Percentiles rank a stretch among this genome's conserved stretches.
These are phyloP conservation scores for Notamacropus eugenii DNA, from an alignment of 2,797 vertebrate genomes.

Conservation along the genomic window DNA sequence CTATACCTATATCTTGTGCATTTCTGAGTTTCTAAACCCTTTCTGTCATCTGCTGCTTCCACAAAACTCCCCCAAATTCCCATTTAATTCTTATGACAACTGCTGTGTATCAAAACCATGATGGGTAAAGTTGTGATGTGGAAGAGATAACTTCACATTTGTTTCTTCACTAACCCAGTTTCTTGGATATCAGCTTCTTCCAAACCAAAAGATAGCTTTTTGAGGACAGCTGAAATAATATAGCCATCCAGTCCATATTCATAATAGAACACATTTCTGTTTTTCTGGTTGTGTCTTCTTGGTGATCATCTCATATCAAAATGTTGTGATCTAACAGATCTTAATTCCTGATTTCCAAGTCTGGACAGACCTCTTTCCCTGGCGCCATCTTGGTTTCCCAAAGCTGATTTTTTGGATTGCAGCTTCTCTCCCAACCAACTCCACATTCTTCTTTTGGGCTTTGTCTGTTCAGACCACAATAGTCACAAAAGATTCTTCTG, in stretches of 20 bases:
- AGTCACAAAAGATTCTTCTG: not conserved
- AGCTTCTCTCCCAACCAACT: not conserved
- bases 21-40: not conserved
- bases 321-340: not conserved
- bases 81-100: not conserved
- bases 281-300: not conserved
- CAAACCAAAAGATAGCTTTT: not conserved
- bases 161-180: not conserved
- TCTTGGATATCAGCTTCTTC: not conserved
- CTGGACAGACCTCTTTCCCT: not conserved
- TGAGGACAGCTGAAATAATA: not conserved
- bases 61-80: not conserved
- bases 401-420: not conserved
- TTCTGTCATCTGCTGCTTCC: not conserved
- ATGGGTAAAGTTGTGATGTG: not conserved
- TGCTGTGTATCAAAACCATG: not conserved
- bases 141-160: not conserved
- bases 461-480: not conserved
- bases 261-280: not conserved
- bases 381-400: not conserved
- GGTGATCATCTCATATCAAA: not conserved
- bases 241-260: not conserved
- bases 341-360: not conserved
- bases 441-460: not conserved
- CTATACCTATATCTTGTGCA: not conserved